phyloP scores from a whole-genome alignment of 2,888 invertebrate genomes.

The Achlya flavicornis region DNA sequence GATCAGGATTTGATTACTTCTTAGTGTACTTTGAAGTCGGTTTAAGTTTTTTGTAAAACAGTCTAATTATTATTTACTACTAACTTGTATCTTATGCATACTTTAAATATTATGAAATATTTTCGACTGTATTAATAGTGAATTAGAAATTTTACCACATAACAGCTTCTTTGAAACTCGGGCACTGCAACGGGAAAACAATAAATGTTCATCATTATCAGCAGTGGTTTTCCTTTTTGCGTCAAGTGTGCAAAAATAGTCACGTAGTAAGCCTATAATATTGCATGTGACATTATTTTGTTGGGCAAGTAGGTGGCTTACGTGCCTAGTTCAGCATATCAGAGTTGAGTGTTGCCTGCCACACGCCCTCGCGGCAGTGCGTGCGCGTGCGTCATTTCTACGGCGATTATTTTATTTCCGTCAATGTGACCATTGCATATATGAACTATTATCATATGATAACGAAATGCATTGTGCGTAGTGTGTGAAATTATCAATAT shows the following conservation, averaged over 20 bases:
- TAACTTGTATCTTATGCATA: no score
- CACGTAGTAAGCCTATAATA: slow-evolving; percentile 6
- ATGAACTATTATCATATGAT: no score
- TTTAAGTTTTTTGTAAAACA: no score
- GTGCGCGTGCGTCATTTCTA: slow-evolving; percentile 2
- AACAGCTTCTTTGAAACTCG: neutral
- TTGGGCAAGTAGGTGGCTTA: neutral
- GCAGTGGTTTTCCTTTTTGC: slow-evolving; percentile 4
- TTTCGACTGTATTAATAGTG: neutral
- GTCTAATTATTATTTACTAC: no score
- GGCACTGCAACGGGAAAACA: neutral
- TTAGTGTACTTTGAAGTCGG: no score
- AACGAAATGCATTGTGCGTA: no score
- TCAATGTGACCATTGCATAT: neutral
- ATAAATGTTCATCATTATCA: neutral
- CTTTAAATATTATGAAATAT: no score
- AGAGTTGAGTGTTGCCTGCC: slow-evolving; percentile 10
- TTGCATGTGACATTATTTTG: slow-evolving; percentile 5
- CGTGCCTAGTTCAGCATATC: slow-evolving; percentile 6
- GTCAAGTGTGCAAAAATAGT: slow-evolving; percentile 4
- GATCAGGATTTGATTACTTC: no score
- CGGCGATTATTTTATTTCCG: neutral
- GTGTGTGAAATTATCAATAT: no score
- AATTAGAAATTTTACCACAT: neutral
- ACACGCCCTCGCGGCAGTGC: slow-evolving; percentile 2